Percentiles rank a stretch among this genome's conserved stretches.
Evolutionary conservation across 2,888 invertebrate species (phyloP).

Genomic region (Macrosiphum euphorbiae): DNA sequence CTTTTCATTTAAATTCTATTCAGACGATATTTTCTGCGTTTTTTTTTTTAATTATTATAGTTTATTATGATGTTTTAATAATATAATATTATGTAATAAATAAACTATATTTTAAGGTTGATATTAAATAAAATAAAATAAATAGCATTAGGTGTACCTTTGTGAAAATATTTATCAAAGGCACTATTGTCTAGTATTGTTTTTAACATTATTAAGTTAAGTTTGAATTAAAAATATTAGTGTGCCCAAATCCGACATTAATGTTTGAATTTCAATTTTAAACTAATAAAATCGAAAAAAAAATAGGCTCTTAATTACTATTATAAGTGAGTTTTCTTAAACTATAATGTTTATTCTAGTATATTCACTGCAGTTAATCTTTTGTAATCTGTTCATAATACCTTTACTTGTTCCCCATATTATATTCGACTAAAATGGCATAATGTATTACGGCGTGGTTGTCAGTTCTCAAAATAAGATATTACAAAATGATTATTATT

Average conservation of each 20-base stretch:
- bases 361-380: background rate
- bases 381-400: background rate
- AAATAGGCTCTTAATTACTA: background rate
- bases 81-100: background rate
- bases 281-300: background rate
- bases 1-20: too few relatives aligned
- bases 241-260: background rate
- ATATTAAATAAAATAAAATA: background rate
- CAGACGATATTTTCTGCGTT: background rate
- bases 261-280: background rate
- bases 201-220: background rate
- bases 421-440: background rate
- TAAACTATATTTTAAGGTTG: background rate
- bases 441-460: background rate
- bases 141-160: background rate
- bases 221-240: background rate
- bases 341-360: background rate
- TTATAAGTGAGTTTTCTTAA: background rate
- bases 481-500: too few relatives aligned
- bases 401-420: background rate
- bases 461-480: background rate
- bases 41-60: background rate
- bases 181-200: background rate
- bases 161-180: background rate
- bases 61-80: background rate